phyloP scores from a whole-genome alignment of 2,113 vertebrate species.

The Turnix velox region DNA sequence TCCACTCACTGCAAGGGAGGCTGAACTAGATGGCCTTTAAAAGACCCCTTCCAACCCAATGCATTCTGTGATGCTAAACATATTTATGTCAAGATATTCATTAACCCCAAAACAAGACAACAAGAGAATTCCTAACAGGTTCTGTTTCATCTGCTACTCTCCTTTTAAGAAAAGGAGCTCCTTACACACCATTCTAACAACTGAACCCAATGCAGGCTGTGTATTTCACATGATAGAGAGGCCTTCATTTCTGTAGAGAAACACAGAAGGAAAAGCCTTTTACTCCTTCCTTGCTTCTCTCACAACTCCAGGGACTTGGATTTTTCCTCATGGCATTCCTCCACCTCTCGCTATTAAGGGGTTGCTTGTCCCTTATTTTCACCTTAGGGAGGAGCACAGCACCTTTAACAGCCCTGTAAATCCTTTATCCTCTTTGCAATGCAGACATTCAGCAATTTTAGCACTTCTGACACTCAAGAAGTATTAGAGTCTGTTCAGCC shows the following conservation, averaged over 20 bases:
- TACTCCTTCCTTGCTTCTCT: neutral
- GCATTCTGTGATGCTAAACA: too few species aligned
- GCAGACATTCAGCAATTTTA: neutral
- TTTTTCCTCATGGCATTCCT: neutral
- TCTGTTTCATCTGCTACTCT: neutral
- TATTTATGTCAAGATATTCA: neutral
- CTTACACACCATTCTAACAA: neutral
- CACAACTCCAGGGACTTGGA: neutral
- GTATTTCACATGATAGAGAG: neutral
- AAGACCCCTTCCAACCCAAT: too few species aligned
- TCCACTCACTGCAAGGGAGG: too few species aligned
- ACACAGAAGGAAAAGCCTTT: neutral
- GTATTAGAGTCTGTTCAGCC: neutral
- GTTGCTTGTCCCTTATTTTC: neutral
- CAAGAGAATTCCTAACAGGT: neutral
- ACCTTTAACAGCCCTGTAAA: neutral
- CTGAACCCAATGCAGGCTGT: neutral
- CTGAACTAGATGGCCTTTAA: too few species aligned
- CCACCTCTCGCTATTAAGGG: neutral
- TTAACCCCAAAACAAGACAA: neutral
- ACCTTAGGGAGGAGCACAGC: neutral
- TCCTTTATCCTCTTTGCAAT: neutral
- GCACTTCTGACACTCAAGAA: neutral
- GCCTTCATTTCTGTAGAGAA: neutral
- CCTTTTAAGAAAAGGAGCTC: neutral